Evolutionary conservation across 2,113 vertebrate genomes (phyloP).

Genomic region (Syngnathus floridae): DNA sequence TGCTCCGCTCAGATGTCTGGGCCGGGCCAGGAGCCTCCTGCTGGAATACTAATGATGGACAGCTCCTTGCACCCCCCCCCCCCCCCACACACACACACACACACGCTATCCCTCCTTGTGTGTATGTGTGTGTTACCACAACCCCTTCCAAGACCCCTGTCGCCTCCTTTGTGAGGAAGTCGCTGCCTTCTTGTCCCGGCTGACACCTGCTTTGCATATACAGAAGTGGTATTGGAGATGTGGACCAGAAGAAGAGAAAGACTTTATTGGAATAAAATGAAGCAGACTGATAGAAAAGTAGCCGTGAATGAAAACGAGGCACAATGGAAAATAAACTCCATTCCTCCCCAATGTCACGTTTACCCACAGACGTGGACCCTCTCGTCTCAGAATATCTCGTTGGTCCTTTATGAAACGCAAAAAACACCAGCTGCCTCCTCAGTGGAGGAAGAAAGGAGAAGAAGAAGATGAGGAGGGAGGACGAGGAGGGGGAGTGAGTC

Average conservation of each 20-base stretch:
- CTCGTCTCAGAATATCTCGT: slow-evolving; percentile 46
- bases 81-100: too few relatives aligned
- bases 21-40: slow-evolving; percentile 82
- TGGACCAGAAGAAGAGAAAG: slow-evolving; percentile 33
- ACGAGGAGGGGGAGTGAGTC: slow-evolving; percentile 36
- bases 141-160: slow-evolving; percentile 47
- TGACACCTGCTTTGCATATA: slow-evolving; percentile 74
- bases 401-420: slow-evolving; percentile 51
- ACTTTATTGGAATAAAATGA: slow-evolving; percentile 44
- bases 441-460: slow-evolving; percentile 55
- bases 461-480: slow-evolving; percentile 50
- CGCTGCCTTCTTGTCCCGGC: slow-evolving; percentile 61
- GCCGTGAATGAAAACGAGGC: slow-evolving; percentile 21
- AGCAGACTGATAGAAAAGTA: slow-evolving; percentile 24
- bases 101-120: slow-evolving; percentile 13
- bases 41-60: slow-evolving; percentile 97
- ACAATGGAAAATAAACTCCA: slow-evolving; percentile 23
- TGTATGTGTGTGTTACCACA: slow-evolving; percentile 25
- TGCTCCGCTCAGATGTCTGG: slow-evolving; percentile 95
- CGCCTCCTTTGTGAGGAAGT: slow-evolving; percentile 63
- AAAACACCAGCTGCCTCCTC: slow-evolving; percentile 64
- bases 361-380: background rate
- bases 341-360: background rate
- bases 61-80: slow-evolving; percentile 53
- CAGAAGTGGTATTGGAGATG: slow-evolving; percentile 52